Evolutionary conservation across 2,888 invertebrate genomes (phyloP).

Genomic region (Alviniconcha strummeri): DNA sequence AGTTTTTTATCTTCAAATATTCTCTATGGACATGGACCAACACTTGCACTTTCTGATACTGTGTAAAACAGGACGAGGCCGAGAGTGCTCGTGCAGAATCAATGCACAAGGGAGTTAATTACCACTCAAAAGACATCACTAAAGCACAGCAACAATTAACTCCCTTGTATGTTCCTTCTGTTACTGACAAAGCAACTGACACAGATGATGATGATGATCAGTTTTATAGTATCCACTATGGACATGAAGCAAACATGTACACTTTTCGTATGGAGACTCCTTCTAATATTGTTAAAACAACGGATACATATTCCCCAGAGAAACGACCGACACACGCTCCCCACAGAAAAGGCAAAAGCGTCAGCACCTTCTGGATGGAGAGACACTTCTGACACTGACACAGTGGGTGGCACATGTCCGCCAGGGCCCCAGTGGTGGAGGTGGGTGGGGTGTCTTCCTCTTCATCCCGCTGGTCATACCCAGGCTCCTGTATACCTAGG

Average conservation of each 20-base stretch:
- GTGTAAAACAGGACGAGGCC: too few species aligned
- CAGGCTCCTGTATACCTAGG: constrained; percentile 56
- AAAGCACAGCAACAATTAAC: too few species aligned
- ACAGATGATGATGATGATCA: too few species aligned
- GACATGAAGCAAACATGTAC: neutral
- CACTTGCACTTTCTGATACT: too few species aligned
- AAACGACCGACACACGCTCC: neutral
- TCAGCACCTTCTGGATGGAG: constrained; percentile 48
- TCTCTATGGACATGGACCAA: too few species aligned
- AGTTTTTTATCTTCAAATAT: too few species aligned
- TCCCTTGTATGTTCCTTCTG: too few species aligned
- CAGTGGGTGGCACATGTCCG: constrained; percentile 69
- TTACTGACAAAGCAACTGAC: too few species aligned
- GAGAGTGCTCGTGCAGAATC: too few species aligned
- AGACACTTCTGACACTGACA: constrained; percentile 71
- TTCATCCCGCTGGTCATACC: constrained; percentile 44
- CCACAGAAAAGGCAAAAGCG: too few species aligned
- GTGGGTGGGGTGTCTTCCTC: constrained; percentile 36
- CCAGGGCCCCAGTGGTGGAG: constrained; percentile 11
- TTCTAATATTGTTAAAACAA: constrained; percentile 71
- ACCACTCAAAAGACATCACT: too few species aligned
- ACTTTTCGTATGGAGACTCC: constrained; percentile 63
- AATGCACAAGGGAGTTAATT: too few species aligned
- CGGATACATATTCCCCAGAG: constrained; percentile 62
- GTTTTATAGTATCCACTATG: constrained; percentile 20